Evolutionary conservation across 2,797 vertebrate species (phyloP), one percentile per base, ranked within the genome.

Genomic region (Prunella strophiata): DNA sequence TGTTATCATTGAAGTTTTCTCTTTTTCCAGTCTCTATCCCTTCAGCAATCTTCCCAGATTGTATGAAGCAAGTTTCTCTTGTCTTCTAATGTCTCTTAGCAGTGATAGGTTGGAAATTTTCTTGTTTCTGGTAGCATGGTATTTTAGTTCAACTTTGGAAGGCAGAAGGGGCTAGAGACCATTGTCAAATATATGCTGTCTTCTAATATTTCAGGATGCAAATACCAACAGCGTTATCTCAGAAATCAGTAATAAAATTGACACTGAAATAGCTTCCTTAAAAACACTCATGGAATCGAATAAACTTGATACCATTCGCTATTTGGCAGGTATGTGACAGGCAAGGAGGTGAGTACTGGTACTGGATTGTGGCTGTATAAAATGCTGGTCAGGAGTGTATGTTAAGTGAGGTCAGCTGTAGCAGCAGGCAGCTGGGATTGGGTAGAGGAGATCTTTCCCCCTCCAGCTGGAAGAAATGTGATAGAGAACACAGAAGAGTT

Each of bases 241-340:
- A 59, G 99, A 99, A 97, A 98, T 98, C 89, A 98, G 98, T 91
- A 99, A 98, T 96, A 99, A 99, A 98, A 99, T 99, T 32, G 99
- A 99, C 93, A 98, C 98, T 48, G 98, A 99, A 97, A 99, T 99
- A 84, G 99, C 99, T 20, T 99, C 99, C 8, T 98, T 99, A 70
- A 99, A 99, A 96, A 99, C 99, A 0, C 96, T 99, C 29, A 98
- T 99, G 97, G 99, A 99, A 92, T 99, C 99, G 0, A 99, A 99
- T 63, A 99, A 99, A 81, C 98, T 99, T 52, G 98, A 99, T 73
- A 99, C 99, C 0, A 88, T 99, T 43, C 98, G 98, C 42, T 99
- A 99, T 94, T 97, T 99, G 73, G 99, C 99, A 98, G 99, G 99
- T 99, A 98, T 51, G 96, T 85, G 29, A 43, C 8, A 16, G 36